phyloP scores from a whole-genome alignment of 2,888 invertebrate species.

The Cephus sareptanus region DNA sequence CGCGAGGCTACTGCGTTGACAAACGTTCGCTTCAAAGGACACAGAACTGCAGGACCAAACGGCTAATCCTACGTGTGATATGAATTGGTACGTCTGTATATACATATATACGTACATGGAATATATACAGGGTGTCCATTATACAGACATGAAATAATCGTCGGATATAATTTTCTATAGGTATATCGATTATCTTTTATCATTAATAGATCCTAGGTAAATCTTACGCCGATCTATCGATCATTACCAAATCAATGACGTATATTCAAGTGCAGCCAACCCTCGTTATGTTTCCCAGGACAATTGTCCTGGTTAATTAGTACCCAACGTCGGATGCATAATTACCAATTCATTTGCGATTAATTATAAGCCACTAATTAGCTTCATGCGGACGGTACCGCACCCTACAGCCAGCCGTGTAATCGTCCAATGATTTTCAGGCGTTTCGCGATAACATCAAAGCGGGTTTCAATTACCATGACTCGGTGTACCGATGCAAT shows the following conservation, averaged over 20 bases:
- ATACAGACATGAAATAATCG: too few relatives aligned
- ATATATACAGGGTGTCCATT: too few relatives aligned
- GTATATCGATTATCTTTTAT: too few relatives aligned
- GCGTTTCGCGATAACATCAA: constrained; percentile 22
- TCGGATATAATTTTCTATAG: too few relatives aligned
- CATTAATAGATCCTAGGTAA: too few relatives aligned
- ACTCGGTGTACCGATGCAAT: too few relatives aligned
- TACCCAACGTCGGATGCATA: constrained; percentile 13
- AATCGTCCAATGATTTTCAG: constrained; percentile 16
- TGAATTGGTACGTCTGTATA: too few relatives aligned
- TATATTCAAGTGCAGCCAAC: too few relatives aligned
- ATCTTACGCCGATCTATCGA: too few relatives aligned
- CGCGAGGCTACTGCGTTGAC: background rate
- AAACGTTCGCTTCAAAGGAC: background rate
- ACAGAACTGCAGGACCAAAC: background rate
- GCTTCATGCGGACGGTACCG: constrained; percentile 3
- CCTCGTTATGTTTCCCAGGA: background rate
- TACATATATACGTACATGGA: too few relatives aligned
- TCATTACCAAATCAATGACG: too few relatives aligned
- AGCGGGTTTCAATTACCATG: constrained; percentile 11
- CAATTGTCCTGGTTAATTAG: constrained; percentile 40
- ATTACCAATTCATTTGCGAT: constrained; percentile 23
- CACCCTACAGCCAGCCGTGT: background rate
- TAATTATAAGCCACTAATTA: constrained; percentile 39
- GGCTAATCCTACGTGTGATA: background rate